A percentile compares a stretch with the other conserved stretches of the same genome.
These are phyloP conservation scores for Rhombomys opimus DNA, from an alignment of 2,113 vertebrate species.

Conservation along the genomic window DNA sequence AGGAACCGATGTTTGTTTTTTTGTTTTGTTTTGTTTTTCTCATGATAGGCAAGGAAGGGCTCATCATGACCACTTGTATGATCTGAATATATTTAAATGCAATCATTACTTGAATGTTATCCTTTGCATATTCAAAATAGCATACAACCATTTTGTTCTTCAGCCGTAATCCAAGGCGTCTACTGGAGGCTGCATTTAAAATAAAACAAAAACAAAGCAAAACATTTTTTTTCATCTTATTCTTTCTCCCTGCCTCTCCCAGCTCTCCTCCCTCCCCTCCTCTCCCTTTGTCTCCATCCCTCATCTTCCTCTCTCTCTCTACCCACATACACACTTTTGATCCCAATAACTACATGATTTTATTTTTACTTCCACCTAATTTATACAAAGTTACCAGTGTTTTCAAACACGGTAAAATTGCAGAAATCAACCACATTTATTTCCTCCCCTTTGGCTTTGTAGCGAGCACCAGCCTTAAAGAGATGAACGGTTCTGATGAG, in stretches of 20 bases:
- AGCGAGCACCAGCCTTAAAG: not conserved
- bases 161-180: slow-evolving; percentile 17
- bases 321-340: not conserved
- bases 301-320: not conserved
- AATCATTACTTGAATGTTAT: slow-evolving; percentile 44
- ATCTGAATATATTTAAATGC: slow-evolving; percentile 44
- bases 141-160: not conserved
- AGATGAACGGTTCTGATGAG: not conserved
- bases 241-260: not conserved
- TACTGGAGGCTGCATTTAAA: slow-evolving; percentile 6
- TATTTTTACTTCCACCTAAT: not conserved
- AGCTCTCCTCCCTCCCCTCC: too few species aligned
- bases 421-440: not conserved
- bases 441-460: not conserved
- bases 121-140: slow-evolving; percentile 57
- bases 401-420: slow-evolving; percentile 27
- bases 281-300: not conserved
- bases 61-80: not conserved
- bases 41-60: slow-evolving; percentile 13
- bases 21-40: not conserved
- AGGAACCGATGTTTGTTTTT: not conserved
- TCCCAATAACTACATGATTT: not conserved
- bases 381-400: not conserved
- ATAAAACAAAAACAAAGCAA: slow-evolving; percentile 46
- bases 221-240: not conserved